A percentile compares a stretch with the other conserved stretches of the same genome.
These are phyloP conservation scores for Henicopernis longicauda DNA, from an alignment of 2,113 vertebrate genomes.

Conservation along the genomic window DNA sequence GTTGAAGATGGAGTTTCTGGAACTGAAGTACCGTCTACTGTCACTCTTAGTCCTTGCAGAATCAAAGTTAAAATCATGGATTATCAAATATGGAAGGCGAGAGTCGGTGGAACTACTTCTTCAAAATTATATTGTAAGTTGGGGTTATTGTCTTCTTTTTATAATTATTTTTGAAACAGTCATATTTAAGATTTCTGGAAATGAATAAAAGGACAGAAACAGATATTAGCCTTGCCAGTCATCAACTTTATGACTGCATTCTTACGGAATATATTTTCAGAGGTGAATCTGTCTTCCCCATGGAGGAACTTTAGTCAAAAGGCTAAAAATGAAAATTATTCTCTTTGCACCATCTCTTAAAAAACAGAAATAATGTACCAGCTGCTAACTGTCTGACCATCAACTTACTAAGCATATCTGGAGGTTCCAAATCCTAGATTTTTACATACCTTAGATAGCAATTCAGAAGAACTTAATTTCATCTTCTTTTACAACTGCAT, in stretches of 20 bases:
- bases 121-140: constrained; percentile 91
- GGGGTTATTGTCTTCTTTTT: not conserved
- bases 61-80: constrained; percentile 97
- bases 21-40: constrained; percentile 94
- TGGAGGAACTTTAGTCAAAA: not conserved
- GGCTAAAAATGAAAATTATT: not conserved
- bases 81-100: constrained; percentile 94
- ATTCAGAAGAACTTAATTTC: not conserved
- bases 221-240: not conserved
- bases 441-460: not conserved
- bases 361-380: not conserved
- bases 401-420: not conserved
- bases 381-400: not conserved
- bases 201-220: not conserved
- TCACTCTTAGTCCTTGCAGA: constrained; percentile 93
- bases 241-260: not conserved
- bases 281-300: not conserved
- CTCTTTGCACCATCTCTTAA: not conserved
- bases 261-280: not conserved
- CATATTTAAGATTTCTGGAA: not conserved
- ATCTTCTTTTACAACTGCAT: not conserved
- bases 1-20: constrained; percentile 96
- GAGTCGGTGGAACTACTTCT: constrained; percentile 92
- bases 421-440: not conserved
- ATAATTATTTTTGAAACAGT: not conserved